Evolutionary conservation across 2,113 vertebrate genomes (phyloP).

Genomic region (Narcine bancroftii): DNA sequence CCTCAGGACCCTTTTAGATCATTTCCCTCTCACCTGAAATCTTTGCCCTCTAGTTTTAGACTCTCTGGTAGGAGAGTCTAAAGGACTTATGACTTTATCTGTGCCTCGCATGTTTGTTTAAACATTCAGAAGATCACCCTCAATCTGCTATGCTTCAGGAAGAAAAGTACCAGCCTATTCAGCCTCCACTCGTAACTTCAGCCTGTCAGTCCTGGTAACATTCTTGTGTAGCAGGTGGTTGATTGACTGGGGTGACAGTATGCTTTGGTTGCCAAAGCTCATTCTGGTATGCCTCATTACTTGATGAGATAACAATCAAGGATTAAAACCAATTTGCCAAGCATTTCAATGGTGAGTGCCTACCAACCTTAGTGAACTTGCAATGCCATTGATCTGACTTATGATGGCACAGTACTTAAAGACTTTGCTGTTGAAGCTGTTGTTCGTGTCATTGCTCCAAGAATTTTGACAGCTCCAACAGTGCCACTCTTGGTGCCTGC

Average conservation of each 20-base stretch:
- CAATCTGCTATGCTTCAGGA: no score
- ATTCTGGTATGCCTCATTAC: background rate
- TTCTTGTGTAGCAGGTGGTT: background rate
- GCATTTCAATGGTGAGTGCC: background rate
- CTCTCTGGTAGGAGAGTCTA: no score
- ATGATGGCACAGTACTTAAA: background rate
- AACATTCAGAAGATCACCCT: no score
- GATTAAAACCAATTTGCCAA: background rate
- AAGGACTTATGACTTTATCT: no score
- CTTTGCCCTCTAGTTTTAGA: no score
- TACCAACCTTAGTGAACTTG: background rate
- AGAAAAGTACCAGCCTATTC: no score
- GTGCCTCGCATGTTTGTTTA: no score
- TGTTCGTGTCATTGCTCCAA: background rate
- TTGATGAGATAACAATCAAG: background rate
- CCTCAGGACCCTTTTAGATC: no score
- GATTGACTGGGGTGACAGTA: background rate
- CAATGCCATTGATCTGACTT: background rate
- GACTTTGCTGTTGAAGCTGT: background rate
- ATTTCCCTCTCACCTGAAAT: no score
- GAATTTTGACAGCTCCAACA: background rate
- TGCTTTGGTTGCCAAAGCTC: background rate
- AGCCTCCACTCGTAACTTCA: no score
- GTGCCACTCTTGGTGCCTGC: background rate
- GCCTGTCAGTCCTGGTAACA: no score